phyloP scores from a whole-genome alignment of 2,888 invertebrate genomes.

The Lithophane ornitopus region DNA sequence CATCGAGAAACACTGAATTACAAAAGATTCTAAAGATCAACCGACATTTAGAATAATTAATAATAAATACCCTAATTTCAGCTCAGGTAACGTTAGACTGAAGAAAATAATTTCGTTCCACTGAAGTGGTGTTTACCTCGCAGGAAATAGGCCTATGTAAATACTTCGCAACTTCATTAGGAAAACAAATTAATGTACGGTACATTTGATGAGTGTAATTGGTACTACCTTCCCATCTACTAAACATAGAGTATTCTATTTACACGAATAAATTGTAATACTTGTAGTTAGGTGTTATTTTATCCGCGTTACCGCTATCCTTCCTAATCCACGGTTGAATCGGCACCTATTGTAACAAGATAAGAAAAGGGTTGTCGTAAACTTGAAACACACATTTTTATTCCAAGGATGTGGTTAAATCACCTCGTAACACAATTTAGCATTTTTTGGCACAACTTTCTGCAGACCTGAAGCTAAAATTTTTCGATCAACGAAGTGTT shows the following conservation, averaged over 20 bases:
- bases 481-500: conserved; percentile 28
- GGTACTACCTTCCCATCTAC: conserved; percentile 52
- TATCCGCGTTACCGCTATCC: conserved; percentile 62
- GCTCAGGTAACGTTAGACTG: conserved; percentile 56
- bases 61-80: conserved; percentile 65
- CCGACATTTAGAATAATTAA: conserved; percentile 64
- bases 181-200: conserved; percentile 71
- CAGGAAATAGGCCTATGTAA: conserved; percentile 62
- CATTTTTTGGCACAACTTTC: conserved; percentile 62
- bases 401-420: conserved; percentile 75
- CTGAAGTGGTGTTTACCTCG: conserved; percentile 61
- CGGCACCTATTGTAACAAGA: conserved; percentile 85
- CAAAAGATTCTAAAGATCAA: conserved; percentile 60
- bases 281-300: conserved; percentile 57
- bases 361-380: conserved; percentile 85
- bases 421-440: conserved; percentile 71
- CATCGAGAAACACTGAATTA: conserved; percentile 40
- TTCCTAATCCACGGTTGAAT: conserved; percentile 80
- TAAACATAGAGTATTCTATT: conserved; percentile 51
- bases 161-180: conserved; percentile 71
- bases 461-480: conserved; percentile 23
- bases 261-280: conserved; percentile 54
- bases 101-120: conserved; percentile 65
- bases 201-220: conserved; percentile 71
- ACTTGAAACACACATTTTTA: conserved; percentile 84